Evolutionary conservation across 2,113 vertebrate species (phyloP), one percentile per base, ranked within the genome.

Genomic region (Hystrix brachyura): DNA sequence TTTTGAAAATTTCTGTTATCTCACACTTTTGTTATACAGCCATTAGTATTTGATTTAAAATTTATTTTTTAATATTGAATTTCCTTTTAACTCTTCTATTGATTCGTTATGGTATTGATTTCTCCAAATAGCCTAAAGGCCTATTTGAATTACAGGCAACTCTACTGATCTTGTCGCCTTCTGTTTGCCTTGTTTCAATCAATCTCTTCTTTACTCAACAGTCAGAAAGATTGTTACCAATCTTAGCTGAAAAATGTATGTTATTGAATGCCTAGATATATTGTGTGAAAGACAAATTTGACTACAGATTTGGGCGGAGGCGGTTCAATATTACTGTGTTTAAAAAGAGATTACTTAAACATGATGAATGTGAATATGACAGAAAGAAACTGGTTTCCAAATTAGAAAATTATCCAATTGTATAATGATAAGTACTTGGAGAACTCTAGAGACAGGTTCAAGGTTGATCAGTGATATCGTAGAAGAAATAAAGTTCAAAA

Each of bases 131-230:
- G 38, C 38, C 38, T 38, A 38, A 38, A 38, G 38, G 38, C 38
- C 38, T 38, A 38, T 38, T 38, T 38, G 38, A 38, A 38, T 2
- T 38, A 38, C 38, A 38, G 38, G 38, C 38, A 38, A 71, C 55
- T 97, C 8, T 92, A 48, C 76, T 97, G 76, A 60, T 92, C 81
- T 98, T 98, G 84, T 97, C 91, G 97, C 97, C 71, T 89, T 98
- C 87, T 98, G 81, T 91, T 97, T 98, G 98, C 46, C 84, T 46
- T 19, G 82, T 71, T 97, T 98, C 94, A 98, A 98, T 97, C 90
- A 98, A 94, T 79, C 62, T 97, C 97, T 83, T 51, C 97, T 86
- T 95, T 38, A 38, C 18, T 97, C 95, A 95, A 80, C 21, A 93
- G 92, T 96, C 43, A n/a, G 34, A 94, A 94, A 74, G 55, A 95